Conservation (phyloP, 2,888 invertebrate species). For the Electrophaes corylata region DNA sequence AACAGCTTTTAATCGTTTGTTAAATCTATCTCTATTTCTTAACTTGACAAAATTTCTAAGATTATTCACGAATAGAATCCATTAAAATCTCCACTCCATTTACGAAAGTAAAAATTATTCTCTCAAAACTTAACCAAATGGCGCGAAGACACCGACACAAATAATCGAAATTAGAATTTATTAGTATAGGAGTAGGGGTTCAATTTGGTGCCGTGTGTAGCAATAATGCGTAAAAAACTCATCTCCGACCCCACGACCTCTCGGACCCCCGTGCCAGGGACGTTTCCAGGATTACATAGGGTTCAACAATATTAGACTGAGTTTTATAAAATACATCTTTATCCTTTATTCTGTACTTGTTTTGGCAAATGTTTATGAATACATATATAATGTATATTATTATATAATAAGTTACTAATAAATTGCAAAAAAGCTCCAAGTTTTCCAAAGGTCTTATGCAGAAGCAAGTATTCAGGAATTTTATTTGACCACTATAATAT, state of each 20-base stretch:
- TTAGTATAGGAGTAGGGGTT: conserved; percentile 69
- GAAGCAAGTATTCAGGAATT: too few species aligned
- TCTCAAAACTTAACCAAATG: conserved; percentile 44
- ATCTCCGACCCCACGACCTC: conserved; percentile 69
- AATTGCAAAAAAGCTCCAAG: too few species aligned
- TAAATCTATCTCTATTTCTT: too few species aligned
- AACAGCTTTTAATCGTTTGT: too few species aligned
- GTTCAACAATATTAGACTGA: neutral
- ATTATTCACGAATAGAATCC: neutral
- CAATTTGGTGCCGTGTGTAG: conserved; percentile 76
- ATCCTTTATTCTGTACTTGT: too few species aligned
- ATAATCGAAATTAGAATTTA: conserved; percentile 79
- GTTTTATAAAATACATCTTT: too few species aligned
- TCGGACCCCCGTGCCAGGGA: conserved; percentile 37
- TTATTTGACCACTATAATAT: too few species aligned
- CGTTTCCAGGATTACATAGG: conserved; percentile 11
- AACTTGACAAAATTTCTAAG: neutral
- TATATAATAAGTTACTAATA: too few species aligned
- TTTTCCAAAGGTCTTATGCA: too few species aligned
- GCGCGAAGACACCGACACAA: conserved; percentile 51
- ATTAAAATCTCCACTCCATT: conserved; percentile 2
- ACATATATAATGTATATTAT: too few species aligned
- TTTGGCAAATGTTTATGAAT: too few species aligned
- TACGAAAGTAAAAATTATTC: conserved; percentile 38
- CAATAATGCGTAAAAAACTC: conserved; percentile 84